These are phyloP conservation scores for Virgularia gustaviana DNA, from an alignment of 92 coral and sea anemone genomes.

Conservation along the genomic window DNA sequence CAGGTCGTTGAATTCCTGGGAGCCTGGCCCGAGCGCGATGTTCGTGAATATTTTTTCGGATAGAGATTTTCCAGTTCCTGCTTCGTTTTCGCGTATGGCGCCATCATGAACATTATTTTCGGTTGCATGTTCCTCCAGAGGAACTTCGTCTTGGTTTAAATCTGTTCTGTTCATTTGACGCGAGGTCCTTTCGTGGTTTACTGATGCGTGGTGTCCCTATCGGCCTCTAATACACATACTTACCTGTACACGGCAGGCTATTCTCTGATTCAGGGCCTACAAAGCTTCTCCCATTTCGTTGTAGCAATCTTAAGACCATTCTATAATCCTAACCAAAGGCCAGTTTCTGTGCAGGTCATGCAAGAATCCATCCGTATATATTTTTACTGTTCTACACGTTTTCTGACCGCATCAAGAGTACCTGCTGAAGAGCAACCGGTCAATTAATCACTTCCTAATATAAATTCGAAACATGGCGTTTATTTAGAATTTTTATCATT, in stretches of 20 bases:
- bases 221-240: too few species aligned
- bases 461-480: not conserved
- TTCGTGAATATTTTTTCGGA: not conserved
- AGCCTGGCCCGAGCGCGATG: not conserved
- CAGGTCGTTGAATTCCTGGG: not conserved
- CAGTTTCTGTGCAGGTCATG: too few species aligned
- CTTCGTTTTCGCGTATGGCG: not conserved
- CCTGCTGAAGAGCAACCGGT: slow-evolving; percentile 7
- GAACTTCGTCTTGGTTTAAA: not conserved
- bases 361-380: too few species aligned
- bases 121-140: not conserved
- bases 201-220: too few species aligned
- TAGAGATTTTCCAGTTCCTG: not conserved
- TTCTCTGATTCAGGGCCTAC: too few species aligned
- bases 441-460: slow-evolving; percentile 26
- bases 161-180: not conserved
- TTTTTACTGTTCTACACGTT: too few species aligned
- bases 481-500: too few species aligned
- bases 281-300: too few species aligned
- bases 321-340: too few species aligned
- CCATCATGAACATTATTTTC: not conserved
- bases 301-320: too few species aligned
- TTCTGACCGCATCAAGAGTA: not conserved
- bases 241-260: too few species aligned
- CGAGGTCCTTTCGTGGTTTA: too few species aligned